Conservation (phyloP, 1,140 invertebrate genomes). For the Tribolium castaneum region DNA sequence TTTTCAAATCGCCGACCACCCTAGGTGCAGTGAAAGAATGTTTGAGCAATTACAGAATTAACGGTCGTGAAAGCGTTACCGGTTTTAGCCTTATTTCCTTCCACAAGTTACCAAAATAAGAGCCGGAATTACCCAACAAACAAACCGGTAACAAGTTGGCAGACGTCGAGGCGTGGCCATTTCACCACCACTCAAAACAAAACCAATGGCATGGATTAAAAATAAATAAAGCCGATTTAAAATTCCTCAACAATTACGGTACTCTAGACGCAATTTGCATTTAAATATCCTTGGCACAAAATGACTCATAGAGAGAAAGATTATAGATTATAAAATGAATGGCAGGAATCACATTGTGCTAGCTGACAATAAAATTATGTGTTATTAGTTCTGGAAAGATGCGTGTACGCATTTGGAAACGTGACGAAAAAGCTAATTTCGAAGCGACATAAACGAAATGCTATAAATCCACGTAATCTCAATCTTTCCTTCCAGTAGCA, state of each 20-base stretch:
- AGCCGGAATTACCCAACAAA: constrained; percentile 10
- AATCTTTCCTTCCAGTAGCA: constrained; percentile 18
- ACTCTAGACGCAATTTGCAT: constrained; percentile 28
- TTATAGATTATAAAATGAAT: constrained; percentile 26
- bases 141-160: constrained; percentile 12
- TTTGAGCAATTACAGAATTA: constrained; percentile 7
- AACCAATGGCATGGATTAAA: neutral
- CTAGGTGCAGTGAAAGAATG: constrained; percentile 3
- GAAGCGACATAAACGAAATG: no score
- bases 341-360: constrained; percentile 28
- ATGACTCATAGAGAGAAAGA: constrained; percentile 23
- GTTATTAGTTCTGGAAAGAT: constrained; percentile 30
- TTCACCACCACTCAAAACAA: neutral
- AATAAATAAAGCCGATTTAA: constrained; percentile 19
- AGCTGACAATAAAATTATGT: constrained; percentile 33
- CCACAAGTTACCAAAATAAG: constrained; percentile 33
- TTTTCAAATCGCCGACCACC: constrained; percentile 5
- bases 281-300: constrained; percentile 29
- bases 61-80: constrained; percentile 28
- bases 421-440: neutral
- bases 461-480: constrained; percentile 14
- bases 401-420: constrained; percentile 15
- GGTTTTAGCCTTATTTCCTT: constrained; percentile 27
- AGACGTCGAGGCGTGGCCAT: no score
- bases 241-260: constrained; percentile 32